Evolutionary conservation across 30 jellyfish, hydroid and myxozoan genomes (phyloP).

Genomic region (Pseudorhiza aurosa): DNA sequence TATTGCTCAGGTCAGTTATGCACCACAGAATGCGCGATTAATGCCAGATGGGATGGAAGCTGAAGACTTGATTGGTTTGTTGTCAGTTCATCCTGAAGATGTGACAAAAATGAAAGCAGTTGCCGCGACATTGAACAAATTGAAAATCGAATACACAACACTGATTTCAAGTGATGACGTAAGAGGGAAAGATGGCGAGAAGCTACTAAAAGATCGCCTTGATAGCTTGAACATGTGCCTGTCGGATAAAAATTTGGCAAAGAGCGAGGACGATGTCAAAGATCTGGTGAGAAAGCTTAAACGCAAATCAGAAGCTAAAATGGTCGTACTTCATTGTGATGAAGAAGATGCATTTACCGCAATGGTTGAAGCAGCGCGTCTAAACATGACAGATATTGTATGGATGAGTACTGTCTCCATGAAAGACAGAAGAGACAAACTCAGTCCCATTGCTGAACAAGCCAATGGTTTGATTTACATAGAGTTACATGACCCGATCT

Average conservation of each 20-base stretch:
- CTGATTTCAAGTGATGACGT: slow-evolving; percentile 53
- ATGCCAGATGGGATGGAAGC: slow-evolving; percentile 38
- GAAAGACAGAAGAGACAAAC: slow-evolving; percentile 11
- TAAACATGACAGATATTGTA: slow-evolving; percentile 40
- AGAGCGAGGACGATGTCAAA: slow-evolving; percentile 28
- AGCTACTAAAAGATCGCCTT: slow-evolving; percentile 17
- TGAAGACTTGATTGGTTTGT: slow-evolving; percentile 34
- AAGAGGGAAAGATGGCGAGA: slow-evolving; percentile 72
- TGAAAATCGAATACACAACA: slow-evolving; percentile 72
- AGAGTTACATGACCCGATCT: slow-evolving; percentile 23
- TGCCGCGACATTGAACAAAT: slow-evolving; percentile 38
- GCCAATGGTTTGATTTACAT: slow-evolving; percentile 88
- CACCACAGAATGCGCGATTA: slow-evolving; percentile 49
- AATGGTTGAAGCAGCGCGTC: slow-evolving; percentile 44
- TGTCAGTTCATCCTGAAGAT: slow-evolving; percentile 85
- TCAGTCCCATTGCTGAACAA: slow-evolving; percentile 33
- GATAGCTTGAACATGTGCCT: slow-evolving; percentile 6
- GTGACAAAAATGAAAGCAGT: slow-evolving; percentile 63
- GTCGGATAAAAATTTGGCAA: slow-evolving; percentile 11
- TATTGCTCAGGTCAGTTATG: slow-evolving; percentile 86
- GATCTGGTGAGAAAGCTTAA: slow-evolving; percentile 28
- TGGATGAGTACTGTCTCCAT: slow-evolving; percentile 81
- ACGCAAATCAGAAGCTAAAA: slow-evolving; percentile 42
- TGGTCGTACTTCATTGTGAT: slow-evolving; percentile 72
- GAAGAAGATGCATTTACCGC: slow-evolving; percentile 36